A percentile compares a stretch with the other conserved stretches of the same genome.
phyloP scores from a whole-genome alignment of 2,888 invertebrate genomes.

The Lithophane socia region DNA sequence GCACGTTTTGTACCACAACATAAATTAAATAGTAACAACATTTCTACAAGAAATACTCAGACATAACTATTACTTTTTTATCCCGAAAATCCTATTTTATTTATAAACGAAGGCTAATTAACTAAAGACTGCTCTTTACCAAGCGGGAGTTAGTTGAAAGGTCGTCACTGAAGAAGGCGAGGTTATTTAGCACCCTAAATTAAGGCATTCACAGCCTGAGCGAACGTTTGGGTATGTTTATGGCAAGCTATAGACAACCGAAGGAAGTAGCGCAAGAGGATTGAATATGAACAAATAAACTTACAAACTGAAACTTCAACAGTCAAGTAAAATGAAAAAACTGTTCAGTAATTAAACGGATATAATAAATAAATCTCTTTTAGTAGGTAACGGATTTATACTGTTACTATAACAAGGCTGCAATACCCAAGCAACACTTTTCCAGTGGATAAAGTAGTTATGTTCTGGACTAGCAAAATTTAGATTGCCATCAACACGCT shows the following conservation, averaged over 20 bases:
- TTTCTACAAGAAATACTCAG: conserved; percentile 9
- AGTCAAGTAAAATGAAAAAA: background rate
- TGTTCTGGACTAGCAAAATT: background rate
- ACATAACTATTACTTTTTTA: conserved; percentile 1
- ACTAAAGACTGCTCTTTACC: conserved; percentile 59
- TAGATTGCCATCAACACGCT: background rate
- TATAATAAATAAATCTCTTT: background rate
- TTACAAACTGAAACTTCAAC: background rate
- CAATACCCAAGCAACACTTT: background rate
- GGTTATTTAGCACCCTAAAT: conserved; percentile 73
- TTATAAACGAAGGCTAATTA: conserved; percentile 58
- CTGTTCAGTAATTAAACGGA: background rate
- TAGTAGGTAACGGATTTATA: background rate
- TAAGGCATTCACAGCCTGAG: conserved; percentile 69
- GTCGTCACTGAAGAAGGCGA: conserved; percentile 64
- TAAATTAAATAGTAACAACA: background rate
- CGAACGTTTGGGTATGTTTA: conserved; percentile 32
- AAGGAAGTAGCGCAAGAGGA: no score
- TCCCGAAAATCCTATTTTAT: conserved; percentile 5
- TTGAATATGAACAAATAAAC: background rate
- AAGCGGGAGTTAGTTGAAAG: conserved; percentile 65
- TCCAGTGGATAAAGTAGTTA: background rate
- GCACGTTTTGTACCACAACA: background rate
- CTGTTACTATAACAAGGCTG: background rate
- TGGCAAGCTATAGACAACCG: background rate